phyloP scores from a whole-genome alignment of 2,113 vertebrate genomes.

The Macrotis lagotis region DNA sequence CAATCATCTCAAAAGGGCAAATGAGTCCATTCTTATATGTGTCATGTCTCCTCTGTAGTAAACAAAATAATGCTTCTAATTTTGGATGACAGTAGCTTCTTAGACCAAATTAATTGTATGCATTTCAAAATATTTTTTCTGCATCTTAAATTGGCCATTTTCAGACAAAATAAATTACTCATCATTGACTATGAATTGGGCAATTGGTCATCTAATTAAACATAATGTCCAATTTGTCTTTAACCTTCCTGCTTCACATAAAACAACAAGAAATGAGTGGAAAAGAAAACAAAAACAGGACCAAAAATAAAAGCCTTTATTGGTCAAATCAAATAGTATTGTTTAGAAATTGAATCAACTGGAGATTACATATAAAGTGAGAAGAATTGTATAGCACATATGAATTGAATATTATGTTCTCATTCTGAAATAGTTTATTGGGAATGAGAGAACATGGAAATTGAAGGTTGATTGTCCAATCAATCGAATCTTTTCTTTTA shows the following conservation, averaged over 20 bases:
- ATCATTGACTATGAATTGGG: background rate
- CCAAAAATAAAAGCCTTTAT: background rate
- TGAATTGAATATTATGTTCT: background rate
- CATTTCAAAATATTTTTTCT: background rate
- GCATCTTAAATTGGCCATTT: background rate
- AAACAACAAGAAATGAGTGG: background rate
- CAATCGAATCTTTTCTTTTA: no score
- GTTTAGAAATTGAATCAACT: background rate
- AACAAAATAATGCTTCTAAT: background rate
- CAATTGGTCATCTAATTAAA: background rate
- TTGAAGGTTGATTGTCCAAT: no score
- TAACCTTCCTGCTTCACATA: background rate
- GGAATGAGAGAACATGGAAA: background rate
- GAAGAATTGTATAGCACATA: background rate
- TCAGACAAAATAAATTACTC: background rate
- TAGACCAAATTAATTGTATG: background rate
- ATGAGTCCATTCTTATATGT: background rate
- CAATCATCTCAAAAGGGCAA: background rate
- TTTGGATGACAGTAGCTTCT: background rate
- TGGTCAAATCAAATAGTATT: background rate
- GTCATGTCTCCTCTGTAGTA: background rate
- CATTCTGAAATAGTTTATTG: background rate
- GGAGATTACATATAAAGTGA: background rate
- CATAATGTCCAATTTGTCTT: background rate
- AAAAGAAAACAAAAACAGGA: background rate